Base-by-base conservation (phyloP, 1,140 invertebrate species). In the Mamestra configurata region DNA sequence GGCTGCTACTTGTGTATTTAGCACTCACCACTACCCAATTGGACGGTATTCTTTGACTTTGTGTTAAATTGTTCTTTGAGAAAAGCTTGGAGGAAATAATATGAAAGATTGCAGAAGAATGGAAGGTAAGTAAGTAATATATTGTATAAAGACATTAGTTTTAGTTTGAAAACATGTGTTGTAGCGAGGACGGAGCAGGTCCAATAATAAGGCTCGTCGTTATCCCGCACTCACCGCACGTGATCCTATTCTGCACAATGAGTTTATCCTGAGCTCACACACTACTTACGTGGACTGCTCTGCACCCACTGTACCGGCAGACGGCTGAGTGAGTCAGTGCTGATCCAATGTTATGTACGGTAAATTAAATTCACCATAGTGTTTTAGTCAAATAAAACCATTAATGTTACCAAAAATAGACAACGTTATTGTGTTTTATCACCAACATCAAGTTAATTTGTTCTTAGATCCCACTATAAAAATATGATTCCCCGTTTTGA, bases 181-280 rank as follows among this genome's bases (percentile, higher is more conserved):
- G 35, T 57, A 37, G 49, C 31, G 35, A 46, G 59, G 55, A 24
- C n/a, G 37, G 57, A 61, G 24, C 57, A 61, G 46, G 57, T 76
- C 55, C 72, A 76, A 61, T 59, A 57, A 59, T 61, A 27, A 57
- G 35, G 22, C 37, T 37, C 40, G 72, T 61, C 72, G 53, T 61
- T 73, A 73, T 55, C 55, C 55, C 72, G 72, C 22, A 49, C 72
- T 76, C 40, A 76, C 72, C 37, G 72, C 72, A 46, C 72, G 72
- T 76, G 57, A 76, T 76, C 72, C 55, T 59, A 76, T 76, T 75
- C 40, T 61, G 22, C 55, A 76, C 72, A 61, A 76, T 76, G 57
- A 76, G 72, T 61, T 76, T 76, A 76, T 76, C 72, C 24, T 61
- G 55, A 46, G 53, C 51, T 73, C 71, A 72, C 49, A 55, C 49